A percentile compares a stretch with the other conserved stretches of the same genome.
These are phyloP conservation scores for Perca flavescens DNA, from an alignment of 2,113 vertebrate species.

Conservation along the genomic window DNA sequence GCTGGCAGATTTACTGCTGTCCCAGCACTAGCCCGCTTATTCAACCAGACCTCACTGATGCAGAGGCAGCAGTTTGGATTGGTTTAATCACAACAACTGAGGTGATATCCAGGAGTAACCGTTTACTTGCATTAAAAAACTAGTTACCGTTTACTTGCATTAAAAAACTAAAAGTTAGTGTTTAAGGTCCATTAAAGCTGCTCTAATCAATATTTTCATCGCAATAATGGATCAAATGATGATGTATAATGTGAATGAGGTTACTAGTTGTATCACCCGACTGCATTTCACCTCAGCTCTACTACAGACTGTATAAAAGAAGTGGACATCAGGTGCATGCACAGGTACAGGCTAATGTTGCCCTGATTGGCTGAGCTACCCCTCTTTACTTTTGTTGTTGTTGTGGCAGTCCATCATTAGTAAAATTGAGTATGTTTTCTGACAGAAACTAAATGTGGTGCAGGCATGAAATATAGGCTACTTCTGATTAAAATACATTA, in stretches of 20 bases:
- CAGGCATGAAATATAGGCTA: too few relatives aligned
- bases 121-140: neutral
- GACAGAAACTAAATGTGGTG: too few relatives aligned
- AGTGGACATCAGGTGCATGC: too few relatives aligned
- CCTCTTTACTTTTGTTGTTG: too few relatives aligned
- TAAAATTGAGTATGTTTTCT: too few relatives aligned
- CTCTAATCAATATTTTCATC: neutral
- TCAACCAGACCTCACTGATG: constrained; percentile 60
- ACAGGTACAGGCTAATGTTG: too few relatives aligned
- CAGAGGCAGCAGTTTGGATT: constrained; percentile 61
- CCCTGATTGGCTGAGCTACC: too few relatives aligned
- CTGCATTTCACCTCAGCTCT: neutral
- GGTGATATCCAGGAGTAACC: constrained; percentile 13
- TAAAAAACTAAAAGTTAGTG: neutral
- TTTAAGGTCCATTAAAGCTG: constrained; percentile 7
- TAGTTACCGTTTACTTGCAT: constrained; percentile 4
- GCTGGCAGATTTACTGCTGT: constrained; percentile 73
- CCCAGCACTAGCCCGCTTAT: constrained; percentile 58
- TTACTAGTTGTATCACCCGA: neutral
- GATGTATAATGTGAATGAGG: neutral
- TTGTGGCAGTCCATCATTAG: too few relatives aligned
- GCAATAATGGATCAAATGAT: neutral
- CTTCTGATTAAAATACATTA: too few relatives aligned
- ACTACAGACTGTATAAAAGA: too few relatives aligned
- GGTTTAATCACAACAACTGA: constrained; percentile 30